phyloP scores from a whole-genome alignment of 2,113 vertebrate species.

The Poecile atricapillus region DNA sequence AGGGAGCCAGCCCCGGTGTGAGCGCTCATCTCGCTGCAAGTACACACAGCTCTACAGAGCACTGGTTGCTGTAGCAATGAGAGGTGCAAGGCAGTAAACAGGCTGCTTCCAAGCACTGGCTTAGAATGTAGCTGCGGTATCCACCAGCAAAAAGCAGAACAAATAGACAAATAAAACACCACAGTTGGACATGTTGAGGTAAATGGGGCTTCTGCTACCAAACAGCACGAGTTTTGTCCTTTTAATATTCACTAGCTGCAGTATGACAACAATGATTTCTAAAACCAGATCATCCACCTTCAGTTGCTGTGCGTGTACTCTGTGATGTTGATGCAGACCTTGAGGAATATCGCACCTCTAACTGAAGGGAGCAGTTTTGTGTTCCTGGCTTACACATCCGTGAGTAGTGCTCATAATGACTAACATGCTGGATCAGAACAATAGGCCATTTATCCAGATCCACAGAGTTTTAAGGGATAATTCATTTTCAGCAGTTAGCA shows the following conservation, averaged over 20 bases:
- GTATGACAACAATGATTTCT: background rate
- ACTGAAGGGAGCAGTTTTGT: background rate
- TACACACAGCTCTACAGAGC: background rate
- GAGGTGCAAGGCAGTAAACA: constrained; percentile 39
- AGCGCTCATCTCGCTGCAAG: background rate
- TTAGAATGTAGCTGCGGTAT: background rate
- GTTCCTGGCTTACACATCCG: background rate
- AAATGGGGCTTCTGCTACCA: constrained; percentile 43
- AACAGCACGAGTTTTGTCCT: background rate
- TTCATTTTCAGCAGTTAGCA: background rate
- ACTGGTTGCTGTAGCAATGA: constrained; percentile 58
- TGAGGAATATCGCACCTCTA: background rate
- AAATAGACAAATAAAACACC: background rate
- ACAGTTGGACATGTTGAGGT: background rate
- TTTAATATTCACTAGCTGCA: background rate
- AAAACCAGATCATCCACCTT: background rate
- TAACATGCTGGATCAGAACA: background rate
- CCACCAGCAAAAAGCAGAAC: constrained; percentile 16
- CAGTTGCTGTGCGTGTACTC: background rate
- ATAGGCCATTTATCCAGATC: background rate
- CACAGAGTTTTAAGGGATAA: background rate
- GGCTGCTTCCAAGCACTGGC: constrained; percentile 36
- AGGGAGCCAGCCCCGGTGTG: background rate
- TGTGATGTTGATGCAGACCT: background rate
- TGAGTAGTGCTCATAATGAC: background rate